phyloP scores from a whole-genome alignment of 2,888 invertebrate genomes.

The Melitaea athalia region DNA sequence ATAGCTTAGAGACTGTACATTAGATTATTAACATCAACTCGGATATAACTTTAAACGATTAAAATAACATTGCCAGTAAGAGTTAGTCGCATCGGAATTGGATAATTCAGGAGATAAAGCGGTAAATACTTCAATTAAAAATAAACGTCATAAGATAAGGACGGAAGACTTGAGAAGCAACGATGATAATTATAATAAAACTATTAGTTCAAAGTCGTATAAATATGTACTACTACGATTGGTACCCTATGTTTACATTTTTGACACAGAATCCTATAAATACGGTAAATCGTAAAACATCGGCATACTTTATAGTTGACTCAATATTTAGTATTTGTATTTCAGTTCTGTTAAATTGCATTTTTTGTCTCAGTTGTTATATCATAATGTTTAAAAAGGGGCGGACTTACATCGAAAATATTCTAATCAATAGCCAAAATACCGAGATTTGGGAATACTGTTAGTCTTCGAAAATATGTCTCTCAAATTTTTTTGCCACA shows the following conservation, averaged over 20 bases:
- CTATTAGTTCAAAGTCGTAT: slow-evolving; percentile 58
- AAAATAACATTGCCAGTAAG: slow-evolving; percentile 54
- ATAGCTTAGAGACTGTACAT: slow-evolving; percentile 57
- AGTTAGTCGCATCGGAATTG: slow-evolving; percentile 41
- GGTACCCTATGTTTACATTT: slow-evolving; percentile 75
- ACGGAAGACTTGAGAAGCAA: slow-evolving; percentile 80
- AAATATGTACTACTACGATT: slow-evolving; percentile 55
- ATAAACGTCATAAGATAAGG: slow-evolving; percentile 64
- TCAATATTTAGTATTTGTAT: slow-evolving; percentile 29
- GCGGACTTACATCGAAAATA: slow-evolving; percentile 65
- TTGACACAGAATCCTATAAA: slow-evolving; percentile 70
- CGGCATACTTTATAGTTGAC: slow-evolving; percentile 42
- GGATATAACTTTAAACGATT: slow-evolving; percentile 39
- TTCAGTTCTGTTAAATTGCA: slow-evolving; percentile 44
- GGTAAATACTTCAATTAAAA: slow-evolving; percentile 31
- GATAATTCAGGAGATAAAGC: slow-evolving; percentile 18
- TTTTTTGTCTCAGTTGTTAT: slow-evolving; percentile 41
- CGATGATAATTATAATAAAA: slow-evolving; percentile 59
- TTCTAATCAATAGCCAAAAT: slow-evolving; percentile 69
- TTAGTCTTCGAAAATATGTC: slow-evolving; percentile 78
- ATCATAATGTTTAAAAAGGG: slow-evolving; percentile 44
- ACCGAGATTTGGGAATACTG: slow-evolving; percentile 67
- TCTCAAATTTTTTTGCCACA: slow-evolving; percentile 78
- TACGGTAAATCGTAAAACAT: slow-evolving; percentile 50
- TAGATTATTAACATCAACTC: slow-evolving; percentile 34